Conservation (phyloP, 2,888 invertebrate species). For the Drosophila neonasuta region DNA sequence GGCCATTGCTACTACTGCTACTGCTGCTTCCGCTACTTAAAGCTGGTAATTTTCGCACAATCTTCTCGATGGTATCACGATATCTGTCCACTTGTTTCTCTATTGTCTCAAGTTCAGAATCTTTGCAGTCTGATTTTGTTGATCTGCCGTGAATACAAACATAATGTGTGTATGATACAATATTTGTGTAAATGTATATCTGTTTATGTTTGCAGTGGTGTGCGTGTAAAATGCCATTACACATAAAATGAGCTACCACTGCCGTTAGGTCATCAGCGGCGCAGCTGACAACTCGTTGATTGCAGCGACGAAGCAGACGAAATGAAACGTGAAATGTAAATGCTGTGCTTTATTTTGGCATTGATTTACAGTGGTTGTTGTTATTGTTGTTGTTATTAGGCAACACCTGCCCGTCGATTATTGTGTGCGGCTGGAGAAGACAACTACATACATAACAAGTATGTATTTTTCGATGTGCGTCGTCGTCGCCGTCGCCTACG, state of each 20-base stretch:
- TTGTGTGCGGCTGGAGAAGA: constrained; percentile 45
- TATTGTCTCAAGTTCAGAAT: constrained; percentile 79
- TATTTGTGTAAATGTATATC: constrained; percentile 1
- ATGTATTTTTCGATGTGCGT: constrained; percentile 18
- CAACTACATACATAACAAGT: constrained; percentile 1
- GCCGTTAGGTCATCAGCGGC: constrained; percentile 69
- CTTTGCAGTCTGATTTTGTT: constrained; percentile 74
- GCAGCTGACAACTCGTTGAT: constrained; percentile 39
- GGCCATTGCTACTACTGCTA: constrained; percentile 65
- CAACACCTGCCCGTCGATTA: constrained; percentile 61
- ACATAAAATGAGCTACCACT: constrained; percentile 26
- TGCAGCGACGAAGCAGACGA: constrained; percentile 39
- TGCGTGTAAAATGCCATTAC: constrained; percentile 14
- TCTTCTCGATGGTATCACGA: constrained; percentile 82
- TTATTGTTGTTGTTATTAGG: constrained; percentile 63
- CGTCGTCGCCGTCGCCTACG: not conserved
- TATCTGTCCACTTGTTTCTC: constrained; percentile 82
- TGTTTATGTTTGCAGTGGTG: not conserved
- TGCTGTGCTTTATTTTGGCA: constrained; percentile 58
- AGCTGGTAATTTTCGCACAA: constrained; percentile 81
- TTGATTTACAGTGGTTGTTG: constrained; percentile 49
- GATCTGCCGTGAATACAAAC: constrained; percentile 45
- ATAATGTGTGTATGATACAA: not conserved
- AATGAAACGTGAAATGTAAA: constrained; percentile 46
- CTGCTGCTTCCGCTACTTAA: constrained; percentile 68